A percentile compares a stretch with the other conserved stretches of the same genome.
Conservation (phyloP, 2,888 invertebrate species). For the Macrosoma leucophasiata region DNA sequence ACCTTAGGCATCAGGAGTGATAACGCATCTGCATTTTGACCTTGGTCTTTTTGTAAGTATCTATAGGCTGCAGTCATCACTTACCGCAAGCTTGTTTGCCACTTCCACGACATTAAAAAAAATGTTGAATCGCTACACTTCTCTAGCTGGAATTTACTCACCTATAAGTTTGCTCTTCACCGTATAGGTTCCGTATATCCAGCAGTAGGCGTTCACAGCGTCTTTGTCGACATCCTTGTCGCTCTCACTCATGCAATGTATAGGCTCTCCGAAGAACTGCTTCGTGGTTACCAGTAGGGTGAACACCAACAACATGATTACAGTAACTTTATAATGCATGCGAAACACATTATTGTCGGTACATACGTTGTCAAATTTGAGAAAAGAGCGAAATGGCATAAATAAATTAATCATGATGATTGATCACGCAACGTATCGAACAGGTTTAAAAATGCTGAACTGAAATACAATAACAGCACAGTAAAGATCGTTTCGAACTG, state of each 20-base stretch:
- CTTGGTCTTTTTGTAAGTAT: too few relatives aligned
- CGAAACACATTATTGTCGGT: slow-evolving; percentile 86
- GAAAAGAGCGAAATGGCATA: slow-evolving; percentile 79
- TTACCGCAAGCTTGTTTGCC: too few relatives aligned
- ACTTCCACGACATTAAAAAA: too few relatives aligned
- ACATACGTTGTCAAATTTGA: slow-evolving; percentile 79
- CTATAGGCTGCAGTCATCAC: too few relatives aligned
- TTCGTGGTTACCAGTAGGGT: slow-evolving; percentile 85
- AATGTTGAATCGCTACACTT: too few relatives aligned
- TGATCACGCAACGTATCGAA: too few relatives aligned
- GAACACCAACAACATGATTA: slow-evolving; percentile 82
- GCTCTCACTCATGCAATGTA: slow-evolving; percentile 79
- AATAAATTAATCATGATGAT: slow-evolving; percentile 83
- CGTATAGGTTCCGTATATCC: slow-evolving; percentile 85
- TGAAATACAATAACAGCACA: too few relatives aligned
- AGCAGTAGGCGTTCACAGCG: slow-evolving; percentile 84
- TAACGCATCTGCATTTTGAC: too few relatives aligned
- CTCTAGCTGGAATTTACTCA: slow-evolving; percentile 38
- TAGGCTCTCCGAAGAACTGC: slow-evolving; percentile 91
- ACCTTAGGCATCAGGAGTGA: too few relatives aligned
- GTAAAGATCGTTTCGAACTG: too few relatives aligned
- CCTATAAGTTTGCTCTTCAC: slow-evolving; percentile 58
- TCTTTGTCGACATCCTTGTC: slow-evolving; percentile 68
- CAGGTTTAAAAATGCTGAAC: too few relatives aligned
- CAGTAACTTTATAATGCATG: slow-evolving; percentile 84